A percentile compares a stretch with the other conserved stretches of the same genome.
phyloP scores from a whole-genome alignment of 2,797 vertebrate genomes.

The Cuniculus paca region DNA sequence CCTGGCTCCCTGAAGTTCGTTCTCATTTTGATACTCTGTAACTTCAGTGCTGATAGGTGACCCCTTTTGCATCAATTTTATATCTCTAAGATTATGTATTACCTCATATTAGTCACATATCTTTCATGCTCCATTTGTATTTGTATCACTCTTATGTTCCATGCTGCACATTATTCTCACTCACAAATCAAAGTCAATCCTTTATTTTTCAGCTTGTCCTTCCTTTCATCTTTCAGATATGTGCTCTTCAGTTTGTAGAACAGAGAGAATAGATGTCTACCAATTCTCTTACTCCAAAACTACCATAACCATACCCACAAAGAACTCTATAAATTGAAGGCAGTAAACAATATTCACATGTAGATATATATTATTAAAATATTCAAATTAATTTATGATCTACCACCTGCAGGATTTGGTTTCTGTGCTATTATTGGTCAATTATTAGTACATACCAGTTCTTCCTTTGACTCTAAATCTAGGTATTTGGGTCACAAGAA shows the following conservation, averaged over 20 bases:
- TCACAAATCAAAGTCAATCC: constrained; percentile 60
- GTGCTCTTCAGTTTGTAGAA: not conserved
- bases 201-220: not conserved
- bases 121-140: constrained; percentile 51
- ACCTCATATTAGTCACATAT: constrained; percentile 44
- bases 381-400: constrained; percentile 6
- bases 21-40: constrained; percentile 46
- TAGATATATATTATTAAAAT: not conserved
- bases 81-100: constrained; percentile 60
- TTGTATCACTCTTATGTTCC: constrained; percentile 47
- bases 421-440: not conserved
- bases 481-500: not conserved
- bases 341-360: not conserved
- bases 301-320: not conserved
- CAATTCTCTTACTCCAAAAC: not conserved
- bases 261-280: not conserved
- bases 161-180: constrained; percentile 52
- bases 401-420: not conserved
- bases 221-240: constrained; percentile 28
- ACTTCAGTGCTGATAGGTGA: constrained; percentile 47
- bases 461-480: not conserved
- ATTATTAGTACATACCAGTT: not conserved
- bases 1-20: constrained; percentile 52
- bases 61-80: constrained; percentile 74
- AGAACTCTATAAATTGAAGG: not conserved